Evolutionary conservation across 2,113 vertebrate genomes (phyloP).

Genomic region (Turnix velox): DNA sequence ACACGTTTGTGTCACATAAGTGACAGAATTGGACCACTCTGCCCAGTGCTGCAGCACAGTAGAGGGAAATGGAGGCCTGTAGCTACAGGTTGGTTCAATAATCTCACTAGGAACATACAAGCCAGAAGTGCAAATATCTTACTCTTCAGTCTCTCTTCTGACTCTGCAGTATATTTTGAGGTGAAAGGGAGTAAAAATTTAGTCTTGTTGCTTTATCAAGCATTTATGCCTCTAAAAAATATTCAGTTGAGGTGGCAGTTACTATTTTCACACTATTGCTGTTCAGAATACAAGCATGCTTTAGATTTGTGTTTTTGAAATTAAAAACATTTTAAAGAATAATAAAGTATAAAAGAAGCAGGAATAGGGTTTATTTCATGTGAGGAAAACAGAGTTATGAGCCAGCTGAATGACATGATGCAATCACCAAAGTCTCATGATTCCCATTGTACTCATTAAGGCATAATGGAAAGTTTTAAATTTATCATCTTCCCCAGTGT

Average conservation of each 20-base stretch:
- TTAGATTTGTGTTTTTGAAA: not conserved
- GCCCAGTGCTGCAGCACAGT: not conserved
- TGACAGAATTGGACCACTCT: not conserved
- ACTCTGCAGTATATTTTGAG: not conserved
- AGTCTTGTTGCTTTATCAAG: not conserved
- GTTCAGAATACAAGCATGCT: not conserved
- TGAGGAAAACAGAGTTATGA: not conserved
- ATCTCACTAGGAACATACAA: not conserved
- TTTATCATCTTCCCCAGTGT: slow-evolving; percentile 56
- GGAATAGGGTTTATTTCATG: not conserved
- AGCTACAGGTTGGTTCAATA: not conserved
- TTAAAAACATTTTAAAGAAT: slow-evolving; percentile 2
- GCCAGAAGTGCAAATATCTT: not conserved
- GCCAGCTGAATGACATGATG: not conserved
- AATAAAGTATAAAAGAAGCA: not conserved
- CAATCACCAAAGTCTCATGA: slow-evolving; percentile 18
- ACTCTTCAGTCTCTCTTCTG: not conserved
- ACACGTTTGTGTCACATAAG: not conserved
- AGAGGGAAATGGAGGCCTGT: not conserved
- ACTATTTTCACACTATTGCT: not conserved
- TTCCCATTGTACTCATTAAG: slow-evolving; percentile 17
- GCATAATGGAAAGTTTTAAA: slow-evolving; percentile 35
- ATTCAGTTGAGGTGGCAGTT: not conserved
- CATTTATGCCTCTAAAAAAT: not conserved
- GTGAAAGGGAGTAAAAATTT: not conserved